Evolutionary conservation across 2,113 vertebrate genomes (phyloP).

Genomic region (Phoxinus phoxinus): DNA sequence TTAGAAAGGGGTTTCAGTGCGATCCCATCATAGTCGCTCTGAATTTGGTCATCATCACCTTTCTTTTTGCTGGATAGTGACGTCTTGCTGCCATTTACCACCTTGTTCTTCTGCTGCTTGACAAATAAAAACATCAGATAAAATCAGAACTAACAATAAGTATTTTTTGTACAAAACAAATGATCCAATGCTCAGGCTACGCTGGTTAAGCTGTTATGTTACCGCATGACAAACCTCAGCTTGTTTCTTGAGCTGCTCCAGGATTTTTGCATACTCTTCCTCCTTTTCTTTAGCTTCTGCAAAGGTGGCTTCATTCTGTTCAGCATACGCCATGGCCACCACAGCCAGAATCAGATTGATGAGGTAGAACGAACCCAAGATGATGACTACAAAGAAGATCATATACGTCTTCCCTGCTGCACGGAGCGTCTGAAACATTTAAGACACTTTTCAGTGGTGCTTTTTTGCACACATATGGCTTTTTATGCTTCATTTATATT

Average conservation of each 20-base stretch:
- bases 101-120: constrained; percentile 24
- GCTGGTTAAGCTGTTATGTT: not conserved
- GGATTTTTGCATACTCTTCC: constrained; percentile 86
- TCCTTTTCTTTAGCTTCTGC: constrained; percentile 89
- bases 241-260: constrained; percentile 86
- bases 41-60: constrained; percentile 63
- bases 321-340: constrained; percentile 94
- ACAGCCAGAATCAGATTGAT: constrained; percentile 96
- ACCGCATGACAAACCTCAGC: constrained; percentile 71
- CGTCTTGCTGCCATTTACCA: constrained; percentile 23
- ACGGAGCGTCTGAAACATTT: constrained; percentile 82
- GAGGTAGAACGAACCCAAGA: constrained; percentile 96
- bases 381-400: constrained; percentile 94
- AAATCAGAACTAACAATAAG: not conserved
- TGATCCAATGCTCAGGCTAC: no score
- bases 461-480: not conserved
- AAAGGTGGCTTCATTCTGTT: constrained; percentile 87
- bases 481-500: not conserved
- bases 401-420: constrained; percentile 95
- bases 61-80: constrained; percentile 51
- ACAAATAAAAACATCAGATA: not conserved
- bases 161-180: not conserved
- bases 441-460: not conserved
- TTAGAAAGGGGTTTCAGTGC: constrained; percentile 65
- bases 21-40: constrained; percentile 74